Evolutionary conservation across 2,113 vertebrate genomes (phyloP).

Genomic region (Corythornis cristatus): DNA sequence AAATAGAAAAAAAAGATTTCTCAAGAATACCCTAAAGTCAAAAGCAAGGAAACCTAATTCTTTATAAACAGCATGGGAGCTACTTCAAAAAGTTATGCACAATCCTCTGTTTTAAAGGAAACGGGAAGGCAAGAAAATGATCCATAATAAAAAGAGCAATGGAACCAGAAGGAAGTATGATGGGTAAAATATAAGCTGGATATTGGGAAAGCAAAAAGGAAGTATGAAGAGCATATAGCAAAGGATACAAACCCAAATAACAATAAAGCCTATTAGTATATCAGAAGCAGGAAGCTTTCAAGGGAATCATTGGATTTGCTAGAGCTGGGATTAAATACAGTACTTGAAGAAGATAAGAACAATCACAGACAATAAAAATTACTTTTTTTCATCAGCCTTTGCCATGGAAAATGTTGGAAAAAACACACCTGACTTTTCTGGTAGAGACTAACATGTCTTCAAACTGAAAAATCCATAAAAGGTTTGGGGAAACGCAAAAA

Average conservation of each 20-base stretch:
- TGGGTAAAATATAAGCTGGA: not conserved
- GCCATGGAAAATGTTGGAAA: not conserved
- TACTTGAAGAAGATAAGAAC: not conserved
- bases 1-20: not conserved
- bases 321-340: not conserved
- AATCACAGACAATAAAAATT: not conserved
- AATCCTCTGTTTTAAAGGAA: not conserved
- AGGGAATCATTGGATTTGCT: not conserved
- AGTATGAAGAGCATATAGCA: not conserved
- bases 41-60: constrained; percentile 18
- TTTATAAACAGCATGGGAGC: not conserved
- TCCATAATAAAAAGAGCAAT: not conserved
- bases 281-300: constrained; percentile 12
- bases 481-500: not conserved
- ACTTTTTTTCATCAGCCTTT: not conserved
- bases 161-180: not conserved
- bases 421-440: not conserved
- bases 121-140: not conserved
- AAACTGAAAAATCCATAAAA: constrained; percentile 29
- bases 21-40: not conserved
- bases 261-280: not conserved
- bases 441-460: constrained; percentile 1
- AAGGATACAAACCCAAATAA: not conserved
- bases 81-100: not conserved
- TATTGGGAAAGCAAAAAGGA: not conserved